These are phyloP conservation scores for Tamandua tetradactyla DNA, from an alignment of 2,797 vertebrate genomes.

Conservation along the genomic window DNA sequence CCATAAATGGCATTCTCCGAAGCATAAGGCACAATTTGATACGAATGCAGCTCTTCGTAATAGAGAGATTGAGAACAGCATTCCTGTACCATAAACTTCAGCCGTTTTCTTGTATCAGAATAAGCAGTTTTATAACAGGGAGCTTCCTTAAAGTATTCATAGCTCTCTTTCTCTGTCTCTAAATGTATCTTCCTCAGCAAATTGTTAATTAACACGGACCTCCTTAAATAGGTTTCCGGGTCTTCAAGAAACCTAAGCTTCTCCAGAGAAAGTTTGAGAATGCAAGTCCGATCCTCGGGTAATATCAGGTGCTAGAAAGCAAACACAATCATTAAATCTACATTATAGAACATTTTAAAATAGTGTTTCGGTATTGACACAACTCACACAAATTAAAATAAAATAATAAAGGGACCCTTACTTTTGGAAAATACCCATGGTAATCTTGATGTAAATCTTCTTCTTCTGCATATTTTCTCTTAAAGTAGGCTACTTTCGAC, in stretches of 20 bases:
- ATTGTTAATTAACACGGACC: conserved; percentile 99
- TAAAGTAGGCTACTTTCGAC: conserved; percentile 99
- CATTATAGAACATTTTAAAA: not conserved
- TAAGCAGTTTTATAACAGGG: conserved; percentile 86
- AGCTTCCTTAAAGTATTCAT: conserved; percentile 88
- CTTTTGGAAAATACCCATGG: conserved; percentile 98
- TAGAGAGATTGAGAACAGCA: conserved; percentile 91
- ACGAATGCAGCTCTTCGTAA: conserved; percentile 92
- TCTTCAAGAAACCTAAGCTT: conserved; percentile 98
- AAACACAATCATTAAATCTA: conserved; percentile 60
- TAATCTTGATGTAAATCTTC: conserved; percentile 96
- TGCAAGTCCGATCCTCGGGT: conserved; percentile 96
- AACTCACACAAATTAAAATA: not conserved
- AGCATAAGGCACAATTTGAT: conserved; percentile 93
- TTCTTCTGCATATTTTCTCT: conserved; percentile 99
- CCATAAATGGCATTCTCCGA: conserved; percentile 90
- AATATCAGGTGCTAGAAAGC: conserved; percentile 93
- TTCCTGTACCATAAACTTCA: conserved; percentile 95
- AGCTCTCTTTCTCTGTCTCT: conserved; percentile 93
- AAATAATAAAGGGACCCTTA: conserved; percentile 77
- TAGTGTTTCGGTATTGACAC: not conserved
- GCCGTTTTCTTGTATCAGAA: conserved; percentile 90
- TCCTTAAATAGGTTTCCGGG: conserved; percentile 94
- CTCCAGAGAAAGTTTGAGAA: conserved; percentile 96
- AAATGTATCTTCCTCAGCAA: conserved; percentile 92